These are phyloP conservation scores for Origma solitaria DNA, from an alignment of 2,113 vertebrate genomes.

Conservation along the genomic window DNA sequence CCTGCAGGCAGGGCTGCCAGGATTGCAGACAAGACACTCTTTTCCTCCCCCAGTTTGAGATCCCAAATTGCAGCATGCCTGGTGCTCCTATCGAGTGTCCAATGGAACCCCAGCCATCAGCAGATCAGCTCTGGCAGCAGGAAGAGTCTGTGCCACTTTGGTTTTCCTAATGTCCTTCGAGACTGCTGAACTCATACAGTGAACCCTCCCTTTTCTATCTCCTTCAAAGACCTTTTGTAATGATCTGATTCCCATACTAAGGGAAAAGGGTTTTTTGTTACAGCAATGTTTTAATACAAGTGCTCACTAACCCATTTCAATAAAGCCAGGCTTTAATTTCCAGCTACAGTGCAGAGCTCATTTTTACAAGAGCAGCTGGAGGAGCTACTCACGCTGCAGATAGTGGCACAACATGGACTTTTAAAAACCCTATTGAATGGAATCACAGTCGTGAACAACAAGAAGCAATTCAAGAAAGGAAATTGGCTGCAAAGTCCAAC, in stretches of 20 bases:
- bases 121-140: neutral
- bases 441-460: neutral
- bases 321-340: neutral
- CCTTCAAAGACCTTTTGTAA: neutral
- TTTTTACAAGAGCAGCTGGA: neutral
- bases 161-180: neutral
- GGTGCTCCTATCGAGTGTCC: fast-evolving
- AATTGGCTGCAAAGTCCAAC: neutral
- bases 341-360: neutral
- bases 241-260: too few species aligned
- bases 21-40: neutral
- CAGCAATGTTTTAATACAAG: neutral
- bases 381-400: neutral
- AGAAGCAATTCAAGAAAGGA: neutral
- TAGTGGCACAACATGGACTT: neutral
- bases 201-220: too few species aligned
- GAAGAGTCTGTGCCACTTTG: neutral
- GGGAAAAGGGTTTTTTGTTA: neutral
- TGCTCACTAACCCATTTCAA: neutral
- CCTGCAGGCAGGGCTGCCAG: fast-evolving
- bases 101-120: neutral
- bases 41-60: neutral
- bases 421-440: neutral
- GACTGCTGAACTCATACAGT: too few species aligned
- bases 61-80: too few species aligned